Evolutionary conservation across 2,888 invertebrate genomes (phyloP).

Genomic region (Rhingia rostrata): DNA sequence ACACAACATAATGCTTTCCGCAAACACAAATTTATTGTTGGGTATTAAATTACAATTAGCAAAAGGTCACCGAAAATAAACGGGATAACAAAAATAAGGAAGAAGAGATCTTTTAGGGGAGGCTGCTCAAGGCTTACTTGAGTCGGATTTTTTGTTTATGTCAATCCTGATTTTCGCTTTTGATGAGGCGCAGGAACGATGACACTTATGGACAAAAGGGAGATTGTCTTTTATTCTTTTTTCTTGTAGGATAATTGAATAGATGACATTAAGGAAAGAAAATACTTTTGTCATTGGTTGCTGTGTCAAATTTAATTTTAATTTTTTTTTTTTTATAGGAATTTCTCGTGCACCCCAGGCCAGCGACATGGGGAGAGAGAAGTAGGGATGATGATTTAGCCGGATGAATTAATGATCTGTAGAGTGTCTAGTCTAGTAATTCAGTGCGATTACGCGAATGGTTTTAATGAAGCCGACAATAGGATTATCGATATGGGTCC

Average conservation of each 20-base stretch:
- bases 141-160: constrained; percentile 9
- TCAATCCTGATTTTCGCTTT: not conserved
- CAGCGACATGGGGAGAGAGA: not conserved
- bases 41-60: constrained; percentile 74
- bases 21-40: constrained; percentile 61
- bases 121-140: constrained; percentile 31
- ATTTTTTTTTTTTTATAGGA: constrained; percentile 51
- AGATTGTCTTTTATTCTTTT: constrained; percentile 54
- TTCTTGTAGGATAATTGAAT: constrained; percentile 63
- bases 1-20: constrained; percentile 61
- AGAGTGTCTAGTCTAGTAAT: constrained; percentile 41
- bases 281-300: constrained; percentile 62
- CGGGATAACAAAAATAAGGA: not conserved
- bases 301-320: constrained; percentile 71
- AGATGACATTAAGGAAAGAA: constrained; percentile 60
- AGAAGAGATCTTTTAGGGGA: constrained; percentile 20
- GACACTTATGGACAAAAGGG: constrained; percentile 50
- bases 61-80: constrained; percentile 63
- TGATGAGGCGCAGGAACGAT: constrained; percentile 49
- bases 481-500: not conserved
- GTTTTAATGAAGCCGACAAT: constrained; percentile 36
- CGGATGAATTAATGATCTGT: constrained; percentile 61
- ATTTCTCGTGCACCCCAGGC: not conserved
- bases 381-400: constrained; percentile 60
- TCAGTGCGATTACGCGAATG: constrained; percentile 25